Base-by-base conservation (phyloP, 2,797 vertebrate genomes). In the Pachyuromys duprasi region DNA sequence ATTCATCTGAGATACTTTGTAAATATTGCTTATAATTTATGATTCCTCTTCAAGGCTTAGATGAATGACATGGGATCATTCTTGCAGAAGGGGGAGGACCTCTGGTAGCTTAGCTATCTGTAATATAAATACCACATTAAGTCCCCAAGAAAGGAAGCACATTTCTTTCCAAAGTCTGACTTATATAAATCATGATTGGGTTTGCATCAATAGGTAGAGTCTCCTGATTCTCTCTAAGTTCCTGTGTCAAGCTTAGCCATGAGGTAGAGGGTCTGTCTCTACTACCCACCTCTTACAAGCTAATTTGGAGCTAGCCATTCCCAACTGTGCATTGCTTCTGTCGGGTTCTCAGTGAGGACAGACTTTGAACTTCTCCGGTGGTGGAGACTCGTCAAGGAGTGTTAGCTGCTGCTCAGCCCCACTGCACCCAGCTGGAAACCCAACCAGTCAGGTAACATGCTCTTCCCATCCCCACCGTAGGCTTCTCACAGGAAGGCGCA, bases 221-320 rank as follows among this genome's bases (percentile, higher is more conserved):
- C 31, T 62, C 53, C 65, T 31, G 70, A 93, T 76, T 84, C 67
- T 89, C 89, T 70, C 42, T 45, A 69, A 65, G 49, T 6, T 17
- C n/a, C 63, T 4, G 13, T 90, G 31, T 89, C 22, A 75, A 70
- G 62, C 42, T 86, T 65, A 79, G 28, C 86, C 81, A 57, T 28
- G 53, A 91, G 45, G 55, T 53, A 94, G 20, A 83, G 76, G 82
- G 92, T 89, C 79, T 90, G 18, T 90, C n/a, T 84, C 13, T 92
- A 8, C 15, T 80, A 86, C 49, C 3, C 3, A 28, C 2, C 1
- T 60, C 36, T 60, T 78, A 82, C n/a, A 57, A 55, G 26, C 39
- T 76, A 45, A 82, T 55, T 22, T 87, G 49, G 60, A 33, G 67
- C 15, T 24, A 42, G 39, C 36, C 57, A 26, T 88, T 76, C 7